Conservation (phyloP, 1,140 invertebrate genomes). For the Trichomalopsis sarcophagae region DNA sequence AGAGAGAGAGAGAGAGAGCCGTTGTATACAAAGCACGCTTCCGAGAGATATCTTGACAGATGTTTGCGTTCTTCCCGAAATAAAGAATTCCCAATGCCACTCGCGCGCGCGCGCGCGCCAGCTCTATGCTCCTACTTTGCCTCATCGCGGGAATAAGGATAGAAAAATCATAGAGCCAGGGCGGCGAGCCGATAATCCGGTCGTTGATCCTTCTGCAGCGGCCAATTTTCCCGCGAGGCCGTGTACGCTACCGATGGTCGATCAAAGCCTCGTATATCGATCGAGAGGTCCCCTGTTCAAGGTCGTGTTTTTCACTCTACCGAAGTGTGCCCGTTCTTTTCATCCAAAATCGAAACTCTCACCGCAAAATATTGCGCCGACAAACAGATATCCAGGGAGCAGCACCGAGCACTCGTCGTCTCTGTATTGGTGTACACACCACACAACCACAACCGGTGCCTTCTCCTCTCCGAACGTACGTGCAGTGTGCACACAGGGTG, state of each 20-base stretch:
- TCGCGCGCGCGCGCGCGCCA: not conserved
- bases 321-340: too few species aligned
- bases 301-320: not conserved
- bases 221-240: not conserved
- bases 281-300: too few species aligned
- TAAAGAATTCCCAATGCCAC: conserved; percentile 54
- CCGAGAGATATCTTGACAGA: conserved; percentile 55
- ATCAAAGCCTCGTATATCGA: too few species aligned
- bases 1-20: conserved; percentile 24
- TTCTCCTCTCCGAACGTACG: too few species aligned
- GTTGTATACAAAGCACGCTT: conserved; percentile 53
- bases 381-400: not conserved
- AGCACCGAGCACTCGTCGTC: not conserved
- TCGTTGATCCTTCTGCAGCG: conserved; percentile 58
- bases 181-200: conserved; percentile 38
- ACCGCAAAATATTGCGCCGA: too few species aligned
- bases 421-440: too few species aligned
- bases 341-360: too few species aligned
- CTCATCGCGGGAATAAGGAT: conserved; percentile 16
- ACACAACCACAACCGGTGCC: not conserved
- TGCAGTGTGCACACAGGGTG: not conserved
- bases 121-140: too few species aligned
- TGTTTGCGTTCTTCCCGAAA: conserved; percentile 57
- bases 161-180: conserved; percentile 23
- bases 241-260: too few species aligned